These are phyloP conservation scores for Malurus splendens DNA, from an alignment of 2,797 vertebrate species.

Conservation along the genomic window DNA sequence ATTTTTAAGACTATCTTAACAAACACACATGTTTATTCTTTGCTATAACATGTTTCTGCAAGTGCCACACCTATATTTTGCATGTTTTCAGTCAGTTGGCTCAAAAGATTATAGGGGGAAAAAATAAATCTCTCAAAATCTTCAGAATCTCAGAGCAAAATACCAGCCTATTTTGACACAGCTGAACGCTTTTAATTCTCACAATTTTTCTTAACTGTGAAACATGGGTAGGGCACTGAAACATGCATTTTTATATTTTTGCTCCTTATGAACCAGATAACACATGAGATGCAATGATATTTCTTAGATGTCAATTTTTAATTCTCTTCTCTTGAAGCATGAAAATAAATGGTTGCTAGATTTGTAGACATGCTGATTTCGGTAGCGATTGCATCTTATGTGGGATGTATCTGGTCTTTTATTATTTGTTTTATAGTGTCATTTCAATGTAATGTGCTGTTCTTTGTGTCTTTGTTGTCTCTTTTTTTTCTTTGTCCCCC, in stretches of 20 bases:
- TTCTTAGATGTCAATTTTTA: conserved; percentile 56
- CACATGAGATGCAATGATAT: conserved; percentile 99
- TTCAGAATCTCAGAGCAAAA: conserved; percentile 30
- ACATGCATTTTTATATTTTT: conserved; percentile 99
- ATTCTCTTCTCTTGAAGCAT: conserved; percentile 68
- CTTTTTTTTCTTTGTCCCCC: conserved; percentile 99
- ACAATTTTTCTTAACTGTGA: conserved; percentile 73
- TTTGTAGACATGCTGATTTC: conserved; percentile 66
- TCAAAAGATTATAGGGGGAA: conserved; percentile 37
- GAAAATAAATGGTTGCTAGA: conserved; percentile 70
- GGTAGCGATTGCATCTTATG: conserved; percentile 97
- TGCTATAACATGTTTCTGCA: conserved; percentile 99
- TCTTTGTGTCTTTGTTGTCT: conserved; percentile 99
- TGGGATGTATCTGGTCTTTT: conserved; percentile 99
- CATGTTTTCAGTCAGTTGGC: conserved; percentile 76
- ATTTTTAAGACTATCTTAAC: conserved; percentile 93
- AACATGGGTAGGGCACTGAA: conserved; percentile 99
- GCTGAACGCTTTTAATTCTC: conserved; percentile 33
- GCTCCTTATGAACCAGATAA: conserved; percentile 99
- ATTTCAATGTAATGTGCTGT: conserved; percentile 99
- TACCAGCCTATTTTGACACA: conserved; percentile 29
- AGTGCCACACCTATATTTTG: conserved; percentile 99
- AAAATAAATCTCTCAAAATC: background rate
- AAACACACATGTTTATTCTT: conserved; percentile 99
- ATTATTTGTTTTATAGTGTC: conserved; percentile 99